A percentile compares a stretch with the other conserved stretches of the same genome.
Evolutionary conservation across 1,140 invertebrate genomes (phyloP).

Genomic region (Sycophila sp.): DNA sequence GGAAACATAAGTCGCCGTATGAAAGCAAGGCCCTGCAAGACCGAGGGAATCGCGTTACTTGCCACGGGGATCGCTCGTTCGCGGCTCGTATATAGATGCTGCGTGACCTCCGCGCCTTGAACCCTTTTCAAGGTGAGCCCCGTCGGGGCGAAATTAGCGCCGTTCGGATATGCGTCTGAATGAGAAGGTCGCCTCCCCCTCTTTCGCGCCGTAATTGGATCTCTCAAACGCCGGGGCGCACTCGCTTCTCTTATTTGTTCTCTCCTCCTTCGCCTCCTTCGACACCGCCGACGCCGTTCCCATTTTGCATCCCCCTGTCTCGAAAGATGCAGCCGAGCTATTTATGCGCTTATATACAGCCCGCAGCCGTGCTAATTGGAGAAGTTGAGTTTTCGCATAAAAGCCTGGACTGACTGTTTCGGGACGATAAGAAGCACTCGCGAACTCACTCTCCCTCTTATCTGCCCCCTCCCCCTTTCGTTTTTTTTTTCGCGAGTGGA

Average conservation of each 20-base stretch:
- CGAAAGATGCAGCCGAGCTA: constrained; percentile 12
- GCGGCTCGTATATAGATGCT: neutral
- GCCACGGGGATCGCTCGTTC: too few relatives aligned
- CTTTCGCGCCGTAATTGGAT: constrained; percentile 46
- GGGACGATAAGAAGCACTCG: constrained; percentile 39
- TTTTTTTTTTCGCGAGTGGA: neutral
- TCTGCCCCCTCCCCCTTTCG: neutral
- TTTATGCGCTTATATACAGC: constrained; percentile 2
- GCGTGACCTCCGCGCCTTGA: constrained; percentile 43
- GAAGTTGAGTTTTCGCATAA: constrained; percentile 42
- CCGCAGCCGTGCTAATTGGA: constrained; percentile 40
- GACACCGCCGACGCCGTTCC: neutral
- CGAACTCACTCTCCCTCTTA: neutral
- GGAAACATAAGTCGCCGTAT: neutral
- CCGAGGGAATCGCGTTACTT: too few relatives aligned
- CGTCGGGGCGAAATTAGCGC: constrained; percentile 24
- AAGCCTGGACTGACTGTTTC: constrained; percentile 44
- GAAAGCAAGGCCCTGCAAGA: neutral
- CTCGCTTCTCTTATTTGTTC: constrained; percentile 4
- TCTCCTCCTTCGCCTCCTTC: constrained; percentile 24
- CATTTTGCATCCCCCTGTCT: constrained; percentile 22
- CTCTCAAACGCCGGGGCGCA: constrained; percentile 30
- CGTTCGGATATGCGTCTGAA: constrained; percentile 16
- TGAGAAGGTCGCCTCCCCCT: neutral
- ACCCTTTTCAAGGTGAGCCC: constrained; percentile 37